A percentile compares a stretch with the other conserved stretches of the same genome.
Evolutionary conservation across 2,888 invertebrate genomes (phyloP).

Genomic region (Peribatodes rhomboidaria): DNA sequence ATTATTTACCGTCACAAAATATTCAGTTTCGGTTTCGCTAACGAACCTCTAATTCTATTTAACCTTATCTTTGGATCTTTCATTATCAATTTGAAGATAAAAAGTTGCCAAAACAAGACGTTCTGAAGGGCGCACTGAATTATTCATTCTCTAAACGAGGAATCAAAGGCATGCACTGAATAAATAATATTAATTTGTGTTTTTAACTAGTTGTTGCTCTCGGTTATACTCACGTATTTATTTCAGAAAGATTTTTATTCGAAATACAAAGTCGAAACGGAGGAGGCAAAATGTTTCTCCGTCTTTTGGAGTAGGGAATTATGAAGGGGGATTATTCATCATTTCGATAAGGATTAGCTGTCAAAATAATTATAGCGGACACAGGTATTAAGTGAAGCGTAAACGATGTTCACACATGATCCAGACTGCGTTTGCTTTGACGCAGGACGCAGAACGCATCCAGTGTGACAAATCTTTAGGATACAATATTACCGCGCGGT

Average conservation of each 20-base stretch:
- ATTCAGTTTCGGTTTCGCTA: constrained; percentile 26
- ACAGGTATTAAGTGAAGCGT: too few species aligned
- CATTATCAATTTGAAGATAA: constrained; percentile 37
- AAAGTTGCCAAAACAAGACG: constrained; percentile 35
- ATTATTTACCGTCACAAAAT: constrained; percentile 7
- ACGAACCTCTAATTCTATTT: constrained; percentile 36
- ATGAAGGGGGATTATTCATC: too few species aligned
- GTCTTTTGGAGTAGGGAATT: too few species aligned
- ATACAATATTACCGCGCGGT: too few species aligned
- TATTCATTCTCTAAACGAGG: constrained; percentile 34
- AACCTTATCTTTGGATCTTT: constrained; percentile 35
- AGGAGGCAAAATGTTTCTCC: too few species aligned
- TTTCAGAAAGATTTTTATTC: too few species aligned
- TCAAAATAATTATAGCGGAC: too few species aligned
- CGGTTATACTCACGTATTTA: not conserved
- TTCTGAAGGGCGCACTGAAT: constrained; percentile 29
- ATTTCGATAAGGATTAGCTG: too few species aligned
- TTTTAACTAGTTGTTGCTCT: not conserved
- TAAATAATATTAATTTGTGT: constrained; percentile 27
- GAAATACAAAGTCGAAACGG: not conserved
- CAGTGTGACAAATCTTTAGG: too few species aligned
- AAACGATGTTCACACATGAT: too few species aligned
- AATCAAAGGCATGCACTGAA: constrained; percentile 32
- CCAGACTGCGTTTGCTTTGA: too few species aligned
- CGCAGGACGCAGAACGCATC: too few species aligned